These are phyloP conservation scores for Coendou prehensilis DNA, from an alignment of 2,797 vertebrate genomes.

Conservation along the genomic window DNA sequence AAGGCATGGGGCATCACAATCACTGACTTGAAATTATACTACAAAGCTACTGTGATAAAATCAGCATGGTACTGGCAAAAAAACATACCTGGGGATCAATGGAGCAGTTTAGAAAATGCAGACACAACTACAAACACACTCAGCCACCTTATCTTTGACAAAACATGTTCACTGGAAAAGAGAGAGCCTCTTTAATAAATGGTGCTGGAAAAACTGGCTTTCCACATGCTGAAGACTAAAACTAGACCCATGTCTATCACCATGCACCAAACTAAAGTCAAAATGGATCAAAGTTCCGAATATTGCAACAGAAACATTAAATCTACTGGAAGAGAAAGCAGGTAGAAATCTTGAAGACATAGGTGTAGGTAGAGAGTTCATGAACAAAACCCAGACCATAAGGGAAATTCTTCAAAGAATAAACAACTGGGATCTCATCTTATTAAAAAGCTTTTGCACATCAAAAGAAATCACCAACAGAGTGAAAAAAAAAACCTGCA, in stretches of 20 bases:
- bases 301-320: not conserved
- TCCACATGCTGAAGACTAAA: not conserved
- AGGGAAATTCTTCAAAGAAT: not conserved
- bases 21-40: not conserved
- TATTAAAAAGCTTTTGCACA: no score
- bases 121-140: not conserved
- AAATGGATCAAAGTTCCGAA: not conserved
- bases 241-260: no score
- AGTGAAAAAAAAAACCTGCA: no score
- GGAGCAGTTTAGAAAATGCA: not conserved
- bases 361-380: not conserved
- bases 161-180: not conserved
- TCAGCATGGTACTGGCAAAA: not conserved
- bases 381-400: not conserved
- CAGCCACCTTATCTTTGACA: not conserved
- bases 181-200: not conserved
- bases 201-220: not conserved
- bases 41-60: not conserved
- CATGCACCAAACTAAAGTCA: not conserved
- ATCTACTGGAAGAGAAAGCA: not conserved
- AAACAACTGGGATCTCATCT: no score
- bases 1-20: not conserved
- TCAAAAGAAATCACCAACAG: no score
- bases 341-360: not conserved
- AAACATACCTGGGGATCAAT: not conserved